These are phyloP conservation scores for Ochotona princeps DNA, from an alignment of 2,113 vertebrate genomes.

Conservation along the genomic window DNA sequence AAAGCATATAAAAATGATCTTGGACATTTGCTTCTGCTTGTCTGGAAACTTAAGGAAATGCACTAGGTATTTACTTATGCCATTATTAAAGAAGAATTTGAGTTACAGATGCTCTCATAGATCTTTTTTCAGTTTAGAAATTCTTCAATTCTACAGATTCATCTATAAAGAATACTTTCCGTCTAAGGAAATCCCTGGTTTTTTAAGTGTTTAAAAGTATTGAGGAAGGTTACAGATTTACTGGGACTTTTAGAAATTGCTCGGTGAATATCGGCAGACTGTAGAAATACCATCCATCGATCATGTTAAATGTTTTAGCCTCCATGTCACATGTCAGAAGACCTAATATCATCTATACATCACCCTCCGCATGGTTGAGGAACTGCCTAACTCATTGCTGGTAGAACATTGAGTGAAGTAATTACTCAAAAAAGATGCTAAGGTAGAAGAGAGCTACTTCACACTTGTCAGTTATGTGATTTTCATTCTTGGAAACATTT, in stretches of 20 bases:
- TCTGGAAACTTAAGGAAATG: constrained; percentile 20
- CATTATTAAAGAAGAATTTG: constrained; percentile 24
- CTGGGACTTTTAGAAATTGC: constrained; percentile 52
- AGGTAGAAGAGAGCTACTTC: constrained; percentile 59
- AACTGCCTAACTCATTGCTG: constrained; percentile 67
- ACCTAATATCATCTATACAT: constrained; percentile 64
- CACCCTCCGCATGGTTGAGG: constrained; percentile 48
- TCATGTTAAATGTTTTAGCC: constrained; percentile 61
- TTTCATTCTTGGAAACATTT: constrained; percentile 74
- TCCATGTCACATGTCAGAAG: constrained; percentile 64
- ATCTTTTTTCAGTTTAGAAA: constrained; percentile 30
- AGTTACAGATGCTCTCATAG: neutral
- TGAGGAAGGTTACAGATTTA: constrained; percentile 35
- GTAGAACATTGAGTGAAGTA: constrained; percentile 68
- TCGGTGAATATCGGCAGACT: constrained; percentile 32
- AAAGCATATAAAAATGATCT: neutral
- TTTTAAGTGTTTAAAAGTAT: neutral
- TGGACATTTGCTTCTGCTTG: neutral
- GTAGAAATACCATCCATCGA: constrained; percentile 49
- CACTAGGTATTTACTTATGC: constrained; percentile 4
- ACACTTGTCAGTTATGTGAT: constrained; percentile 58
- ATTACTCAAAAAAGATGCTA: constrained; percentile 71
- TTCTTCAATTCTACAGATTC: neutral
- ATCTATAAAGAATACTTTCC: constrained; percentile 13
- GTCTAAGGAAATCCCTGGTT: constrained; percentile 33